A percentile compares a stretch with the other conserved stretches of the same genome.
Evolutionary conservation across 2,888 invertebrate species (phyloP).

Genomic region (Drosophila anomalata): DNA sequence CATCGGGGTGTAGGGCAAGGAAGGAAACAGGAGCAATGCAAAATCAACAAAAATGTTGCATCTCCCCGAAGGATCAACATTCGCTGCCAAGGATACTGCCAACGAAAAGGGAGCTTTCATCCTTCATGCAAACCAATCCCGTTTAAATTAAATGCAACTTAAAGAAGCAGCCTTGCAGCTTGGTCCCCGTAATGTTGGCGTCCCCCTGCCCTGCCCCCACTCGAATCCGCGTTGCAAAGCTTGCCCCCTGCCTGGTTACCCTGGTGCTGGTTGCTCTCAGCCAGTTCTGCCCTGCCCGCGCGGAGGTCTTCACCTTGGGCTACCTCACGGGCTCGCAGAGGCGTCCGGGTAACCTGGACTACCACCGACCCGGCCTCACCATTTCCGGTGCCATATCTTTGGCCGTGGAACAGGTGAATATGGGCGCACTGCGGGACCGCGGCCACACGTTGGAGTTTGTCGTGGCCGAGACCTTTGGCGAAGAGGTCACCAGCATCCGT

Average conservation of each 20-base stretch:
- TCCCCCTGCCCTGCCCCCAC: slow-evolving; percentile 13
- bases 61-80: slow-evolving; percentile 33
- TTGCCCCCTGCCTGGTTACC: slow-evolving; percentile 3
- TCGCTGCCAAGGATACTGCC: slow-evolving; percentile 41
- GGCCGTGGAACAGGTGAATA: slow-evolving; percentile 93
- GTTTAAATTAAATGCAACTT: slow-evolving; percentile 56
- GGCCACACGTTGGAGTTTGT: slow-evolving; percentile 91
- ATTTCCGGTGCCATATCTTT: slow-evolving; percentile 93
- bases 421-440: slow-evolving; percentile 85
- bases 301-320: slow-evolving; percentile 90
- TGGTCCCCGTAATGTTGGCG: slow-evolving; percentile 58
- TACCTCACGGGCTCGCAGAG: slow-evolving; percentile 94
- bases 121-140: slow-evolving; percentile 14
- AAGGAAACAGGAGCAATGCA: slow-evolving; percentile 35
- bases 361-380: slow-evolving; percentile 89
- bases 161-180: slow-evolving; percentile 12
- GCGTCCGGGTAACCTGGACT: slow-evolving; percentile 90
- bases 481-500: slow-evolving; percentile 93
- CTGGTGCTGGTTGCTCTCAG: slow-evolving; percentile 30
- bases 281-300: slow-evolving; percentile 53
- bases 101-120: slow-evolving; percentile 16
- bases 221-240: neutral
- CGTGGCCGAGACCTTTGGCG: slow-evolving; percentile 95
- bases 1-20: slow-evolving; percentile 17
- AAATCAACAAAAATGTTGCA: slow-evolving; percentile 65